phyloP scores from a whole-genome alignment of 2,113 vertebrate genomes.

The Microtus oregoni region DNA sequence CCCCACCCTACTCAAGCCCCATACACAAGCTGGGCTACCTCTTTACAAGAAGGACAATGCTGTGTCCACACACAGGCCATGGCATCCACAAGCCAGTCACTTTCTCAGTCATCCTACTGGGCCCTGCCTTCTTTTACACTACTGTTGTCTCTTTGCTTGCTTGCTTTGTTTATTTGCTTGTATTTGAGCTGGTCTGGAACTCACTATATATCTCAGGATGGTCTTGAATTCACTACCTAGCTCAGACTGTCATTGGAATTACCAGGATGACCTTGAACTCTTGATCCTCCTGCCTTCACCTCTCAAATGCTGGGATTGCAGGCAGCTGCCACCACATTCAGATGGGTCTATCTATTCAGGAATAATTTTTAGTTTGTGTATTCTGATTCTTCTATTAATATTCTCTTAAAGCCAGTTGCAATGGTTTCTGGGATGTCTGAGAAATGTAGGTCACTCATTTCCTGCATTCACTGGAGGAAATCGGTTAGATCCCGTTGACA shows the following conservation, averaged over 20 bases:
- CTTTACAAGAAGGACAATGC: neutral
- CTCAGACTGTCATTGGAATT: neutral
- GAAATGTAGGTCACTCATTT: constrained; percentile 4
- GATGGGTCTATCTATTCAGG: neutral
- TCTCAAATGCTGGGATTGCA: neutral
- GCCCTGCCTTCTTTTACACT: neutral
- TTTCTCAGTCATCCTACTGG: neutral
- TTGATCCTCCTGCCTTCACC: neutral
- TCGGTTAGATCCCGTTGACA: neutral
- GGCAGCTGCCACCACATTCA: neutral
- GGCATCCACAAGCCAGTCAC: neutral
- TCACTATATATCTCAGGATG: neutral
- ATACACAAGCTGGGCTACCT: neutral
- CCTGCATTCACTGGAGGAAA: neutral
- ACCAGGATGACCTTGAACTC: neutral
- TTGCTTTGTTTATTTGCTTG: neutral
- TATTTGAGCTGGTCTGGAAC: neutral
- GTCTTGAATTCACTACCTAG: neutral
- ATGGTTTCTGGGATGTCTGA: neutral
- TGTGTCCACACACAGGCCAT: neutral
- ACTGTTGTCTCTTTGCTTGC: neutral
- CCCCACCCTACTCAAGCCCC: neutral
- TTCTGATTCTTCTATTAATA: neutral
- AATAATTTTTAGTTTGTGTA: neutral
- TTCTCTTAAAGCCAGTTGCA: neutral